A percentile compares a stretch with the other conserved stretches of the same genome.
phyloP scores from a whole-genome alignment of 2,888 invertebrate species.

The Acanthosepion esculentum region DNA sequence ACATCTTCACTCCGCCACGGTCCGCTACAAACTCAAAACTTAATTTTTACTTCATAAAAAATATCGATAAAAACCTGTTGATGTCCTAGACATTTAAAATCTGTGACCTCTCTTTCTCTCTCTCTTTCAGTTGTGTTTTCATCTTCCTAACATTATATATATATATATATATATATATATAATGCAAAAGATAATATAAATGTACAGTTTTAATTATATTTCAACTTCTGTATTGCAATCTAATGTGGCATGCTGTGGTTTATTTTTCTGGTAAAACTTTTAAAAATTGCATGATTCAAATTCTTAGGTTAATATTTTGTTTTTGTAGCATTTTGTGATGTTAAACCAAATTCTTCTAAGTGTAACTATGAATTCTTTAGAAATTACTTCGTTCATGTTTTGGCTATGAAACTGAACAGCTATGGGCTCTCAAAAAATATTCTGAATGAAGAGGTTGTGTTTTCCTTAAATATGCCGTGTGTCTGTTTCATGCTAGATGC shows the following conservation, averaged over 20 bases:
- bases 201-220: not conserved
- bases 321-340: too few species aligned
- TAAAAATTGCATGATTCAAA: not conserved
- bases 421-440: too few species aligned
- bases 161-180: conserved; percentile 23
- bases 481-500: too few species aligned
- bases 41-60: not conserved
- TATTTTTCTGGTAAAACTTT: not conserved
- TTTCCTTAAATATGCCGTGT: too few species aligned
- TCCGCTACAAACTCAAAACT: too few species aligned
- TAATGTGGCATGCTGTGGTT: not conserved
- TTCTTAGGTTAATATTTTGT: too few species aligned
- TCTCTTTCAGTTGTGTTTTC: not conserved
- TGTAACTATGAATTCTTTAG: too few species aligned
- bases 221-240: conserved; percentile 5
- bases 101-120: not conserved
- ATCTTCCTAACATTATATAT: not conserved
- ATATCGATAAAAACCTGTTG: not conserved
- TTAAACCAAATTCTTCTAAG: too few species aligned
- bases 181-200: not conserved
- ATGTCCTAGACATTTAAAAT: not conserved
- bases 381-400: too few species aligned
- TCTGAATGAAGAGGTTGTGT: too few species aligned
- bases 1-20: too few species aligned
- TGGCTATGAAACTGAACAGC: too few species aligned